These are phyloP conservation scores for Zaprionus davidi DNA, from an alignment of 1,140 invertebrate genomes.

Conservation along the genomic window DNA sequence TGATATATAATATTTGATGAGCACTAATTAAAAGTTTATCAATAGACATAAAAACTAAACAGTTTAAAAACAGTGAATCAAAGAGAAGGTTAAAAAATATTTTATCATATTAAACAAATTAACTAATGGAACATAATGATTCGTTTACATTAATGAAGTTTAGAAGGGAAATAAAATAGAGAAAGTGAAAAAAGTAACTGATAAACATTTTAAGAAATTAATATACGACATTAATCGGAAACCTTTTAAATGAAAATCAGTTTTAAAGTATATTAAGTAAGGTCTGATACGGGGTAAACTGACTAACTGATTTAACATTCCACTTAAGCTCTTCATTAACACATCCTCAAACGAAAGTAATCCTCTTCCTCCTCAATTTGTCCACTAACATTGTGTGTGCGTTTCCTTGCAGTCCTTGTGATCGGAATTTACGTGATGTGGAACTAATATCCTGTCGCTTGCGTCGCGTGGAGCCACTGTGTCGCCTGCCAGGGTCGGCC, in stretches of 20 bases:
- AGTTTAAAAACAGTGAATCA: background rate
- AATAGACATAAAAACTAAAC: background rate
- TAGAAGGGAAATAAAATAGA: background rate
- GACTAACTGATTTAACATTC: background rate
- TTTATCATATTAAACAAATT: background rate
- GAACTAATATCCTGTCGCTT: slow-evolving; percentile 87
- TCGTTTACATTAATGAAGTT: no score
- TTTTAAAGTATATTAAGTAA: background rate
- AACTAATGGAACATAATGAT: background rate
- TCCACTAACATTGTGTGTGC: slow-evolving; percentile 11
- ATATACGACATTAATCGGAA: background rate
- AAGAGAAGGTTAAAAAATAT: background rate
- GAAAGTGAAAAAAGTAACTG: background rate
- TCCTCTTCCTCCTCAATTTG: background rate
- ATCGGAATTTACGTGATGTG: slow-evolving; percentile 89
- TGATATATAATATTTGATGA: background rate
- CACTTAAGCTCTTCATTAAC: slow-evolving; percentile 4
- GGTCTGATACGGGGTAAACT: no score
- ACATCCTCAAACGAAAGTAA: background rate
- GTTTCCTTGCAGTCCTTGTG: slow-evolving; percentile 87
- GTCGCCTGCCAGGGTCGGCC: slow-evolving; percentile 88
- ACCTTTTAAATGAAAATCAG: background rate
- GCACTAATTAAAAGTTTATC: background rate
- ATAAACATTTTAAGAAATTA: background rate
- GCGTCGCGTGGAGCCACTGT: slow-evolving; percentile 87